Conservation (phyloP, 2,113 vertebrate genomes). For the Lampris incognitus region DNA sequence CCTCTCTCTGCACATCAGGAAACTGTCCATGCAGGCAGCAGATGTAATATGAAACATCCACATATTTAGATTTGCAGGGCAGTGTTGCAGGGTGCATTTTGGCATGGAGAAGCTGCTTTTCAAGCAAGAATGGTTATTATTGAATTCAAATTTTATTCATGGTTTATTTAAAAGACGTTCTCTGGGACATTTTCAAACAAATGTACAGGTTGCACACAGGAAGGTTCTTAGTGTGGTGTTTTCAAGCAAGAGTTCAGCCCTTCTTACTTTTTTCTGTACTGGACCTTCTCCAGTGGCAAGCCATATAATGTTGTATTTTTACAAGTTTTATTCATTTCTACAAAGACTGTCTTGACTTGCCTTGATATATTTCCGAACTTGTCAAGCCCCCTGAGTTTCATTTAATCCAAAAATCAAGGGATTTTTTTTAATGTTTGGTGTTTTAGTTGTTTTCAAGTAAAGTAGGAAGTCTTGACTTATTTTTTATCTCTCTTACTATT, state of each 20-base stretch:
- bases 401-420: too few relatives aligned
- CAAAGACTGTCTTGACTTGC: too few relatives aligned
- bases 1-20: neutral
- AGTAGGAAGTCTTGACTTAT: too few relatives aligned
- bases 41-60: neutral
- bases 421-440: too few relatives aligned
- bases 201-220: neutral
- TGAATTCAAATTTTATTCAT: neutral
- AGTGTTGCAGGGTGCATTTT: neutral
- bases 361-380: too few relatives aligned
- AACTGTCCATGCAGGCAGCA: neutral
- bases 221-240: neutral
- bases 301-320: too few relatives aligned
- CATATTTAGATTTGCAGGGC: neutral
- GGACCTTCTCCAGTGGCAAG: neutral
- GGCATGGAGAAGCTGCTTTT: neutral
- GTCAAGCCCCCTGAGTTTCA: too few relatives aligned
- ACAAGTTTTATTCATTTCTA: too few relatives aligned
- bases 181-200: neutral
- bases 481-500: too few relatives aligned
- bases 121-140: neutral
- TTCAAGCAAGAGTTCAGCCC: neutral
- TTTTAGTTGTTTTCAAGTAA: too few relatives aligned
- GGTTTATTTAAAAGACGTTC: slow-evolving; percentile 1
- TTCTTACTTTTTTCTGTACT: too few relatives aligned